Conservation (phyloP, 2,797 vertebrate species). For the Hapalemur alaotrensis region DNA sequence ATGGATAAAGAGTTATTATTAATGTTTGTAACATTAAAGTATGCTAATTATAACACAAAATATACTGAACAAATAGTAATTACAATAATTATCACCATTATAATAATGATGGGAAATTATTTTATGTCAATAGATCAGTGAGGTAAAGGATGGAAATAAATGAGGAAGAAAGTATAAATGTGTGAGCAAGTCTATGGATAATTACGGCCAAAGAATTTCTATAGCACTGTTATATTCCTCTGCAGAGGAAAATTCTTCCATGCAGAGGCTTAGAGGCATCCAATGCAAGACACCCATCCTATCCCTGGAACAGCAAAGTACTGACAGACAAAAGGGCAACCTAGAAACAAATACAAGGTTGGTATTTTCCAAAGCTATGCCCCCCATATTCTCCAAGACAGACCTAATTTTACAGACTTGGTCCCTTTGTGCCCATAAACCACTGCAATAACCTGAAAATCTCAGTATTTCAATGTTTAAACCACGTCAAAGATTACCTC, state of each 20-base stretch:
- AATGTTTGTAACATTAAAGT: not conserved
- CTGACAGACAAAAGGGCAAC: not conserved
- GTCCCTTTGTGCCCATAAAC: not conserved
- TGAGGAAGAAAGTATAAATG: not conserved
- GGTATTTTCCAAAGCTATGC: not conserved
- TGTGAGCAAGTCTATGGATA: not conserved
- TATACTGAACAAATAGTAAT: not conserved
- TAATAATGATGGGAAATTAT: conserved; percentile 15
- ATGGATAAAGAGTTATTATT: not conserved
- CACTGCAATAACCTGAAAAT: not conserved
- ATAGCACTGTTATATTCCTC: not conserved
- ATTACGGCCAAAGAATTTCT: not conserved
- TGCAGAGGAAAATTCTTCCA: not conserved
- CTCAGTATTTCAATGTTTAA: not conserved
- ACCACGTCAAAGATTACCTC: not conserved
- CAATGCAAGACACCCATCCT: not conserved
- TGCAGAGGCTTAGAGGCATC: not conserved
- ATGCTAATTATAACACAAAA: not conserved
- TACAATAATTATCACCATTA: not conserved
- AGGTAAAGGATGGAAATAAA: conserved; percentile 3
- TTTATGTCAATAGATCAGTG: not conserved
- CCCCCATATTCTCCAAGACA: not conserved
- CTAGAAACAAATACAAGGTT: not conserved
- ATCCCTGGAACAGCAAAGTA: not conserved
- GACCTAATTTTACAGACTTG: not conserved